These are phyloP conservation scores for Triplophysa tibetana DNA, from an alignment of 2,113 vertebrate species.

Conservation along the genomic window DNA sequence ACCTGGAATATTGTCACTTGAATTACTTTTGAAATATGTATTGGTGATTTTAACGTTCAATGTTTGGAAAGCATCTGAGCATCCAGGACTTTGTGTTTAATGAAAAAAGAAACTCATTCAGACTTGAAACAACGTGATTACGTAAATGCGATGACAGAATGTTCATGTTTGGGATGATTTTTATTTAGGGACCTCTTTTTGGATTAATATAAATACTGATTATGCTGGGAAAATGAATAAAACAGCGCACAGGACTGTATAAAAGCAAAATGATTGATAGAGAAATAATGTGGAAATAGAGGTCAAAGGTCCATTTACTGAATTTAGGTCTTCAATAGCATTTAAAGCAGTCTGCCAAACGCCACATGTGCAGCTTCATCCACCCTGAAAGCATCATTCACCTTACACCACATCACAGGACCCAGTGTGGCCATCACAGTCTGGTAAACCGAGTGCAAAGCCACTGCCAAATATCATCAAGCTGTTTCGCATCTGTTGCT, in stretches of 20 bases:
- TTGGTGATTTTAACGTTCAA: too few species aligned
- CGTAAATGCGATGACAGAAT: too few species aligned
- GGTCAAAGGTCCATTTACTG: background rate
- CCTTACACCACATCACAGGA: background rate
- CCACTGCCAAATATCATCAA: background rate
- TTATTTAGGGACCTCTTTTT: too few species aligned
- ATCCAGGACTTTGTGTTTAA: too few species aligned
- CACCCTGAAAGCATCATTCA: background rate
- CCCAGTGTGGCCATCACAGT: background rate
- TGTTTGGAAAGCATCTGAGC: too few species aligned
- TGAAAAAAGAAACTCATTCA: too few species aligned
- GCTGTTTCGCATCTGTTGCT: background rate
- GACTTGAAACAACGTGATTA: too few species aligned
- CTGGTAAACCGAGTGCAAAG: constrained; percentile 3
- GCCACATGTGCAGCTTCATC: background rate
- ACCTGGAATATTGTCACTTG: background rate
- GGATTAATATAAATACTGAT: background rate
- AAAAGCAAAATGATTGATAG: background rate
- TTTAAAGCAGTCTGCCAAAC: constrained; percentile 2
- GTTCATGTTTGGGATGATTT: background rate
- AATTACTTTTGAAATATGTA: too few species aligned
- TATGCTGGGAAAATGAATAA: background rate
- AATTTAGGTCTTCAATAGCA: background rate
- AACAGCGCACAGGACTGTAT: background rate
- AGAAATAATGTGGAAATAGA: background rate